Evolutionary conservation across 2,888 invertebrate genomes (phyloP), one percentile per base, ranked within the genome.

Genomic region (Ormyrus pomaceus): DNA sequence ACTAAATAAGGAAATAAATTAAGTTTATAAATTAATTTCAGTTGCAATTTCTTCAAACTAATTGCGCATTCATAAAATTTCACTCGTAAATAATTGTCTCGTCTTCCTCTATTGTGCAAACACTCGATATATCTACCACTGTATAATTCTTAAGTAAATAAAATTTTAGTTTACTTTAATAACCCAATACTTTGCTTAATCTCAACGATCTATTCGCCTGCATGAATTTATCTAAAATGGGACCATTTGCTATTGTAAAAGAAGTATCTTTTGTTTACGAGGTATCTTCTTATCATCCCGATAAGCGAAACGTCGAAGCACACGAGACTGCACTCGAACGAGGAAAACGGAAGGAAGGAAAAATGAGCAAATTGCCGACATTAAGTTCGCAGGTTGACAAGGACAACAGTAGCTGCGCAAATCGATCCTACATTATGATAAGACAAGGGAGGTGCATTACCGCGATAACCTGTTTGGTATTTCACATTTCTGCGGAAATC

Each of bases 361-460:
- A 71, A 61, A 46, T 53, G 45, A 66, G 75, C 55, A 80, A 80
- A 76, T 76, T 80, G 71, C 59, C 66, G 51, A 71, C 76, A 71
- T 80, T 80, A 71, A 65, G 50, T 66, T 76, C 71, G 50, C 58
- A 59, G 48, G 65, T 76, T 71, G 76, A 75, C 75, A 71, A 45
- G 71, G 66, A 66, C 76, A 80, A 75, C 71, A 68, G 71, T 80
- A 80, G 79, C 79, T 19, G 48, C 70, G 75, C 65, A 75, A 76
- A 76, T 80, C 69, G 77, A 80, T 80, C 19, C 59, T 64, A 11
- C 64, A 34, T 48, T 7, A 45, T 50, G 80, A 80, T 80, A 80
- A 80, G 73, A 80, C 72, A 76, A 72, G 72, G 58, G 68, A 76
- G 68, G 58, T 55, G 56, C 66, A 76, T 80, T 71, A 72, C 58